Base-by-base conservation (phyloP, 2,888 invertebrate genomes). In the Clostera curtula region DNA sequence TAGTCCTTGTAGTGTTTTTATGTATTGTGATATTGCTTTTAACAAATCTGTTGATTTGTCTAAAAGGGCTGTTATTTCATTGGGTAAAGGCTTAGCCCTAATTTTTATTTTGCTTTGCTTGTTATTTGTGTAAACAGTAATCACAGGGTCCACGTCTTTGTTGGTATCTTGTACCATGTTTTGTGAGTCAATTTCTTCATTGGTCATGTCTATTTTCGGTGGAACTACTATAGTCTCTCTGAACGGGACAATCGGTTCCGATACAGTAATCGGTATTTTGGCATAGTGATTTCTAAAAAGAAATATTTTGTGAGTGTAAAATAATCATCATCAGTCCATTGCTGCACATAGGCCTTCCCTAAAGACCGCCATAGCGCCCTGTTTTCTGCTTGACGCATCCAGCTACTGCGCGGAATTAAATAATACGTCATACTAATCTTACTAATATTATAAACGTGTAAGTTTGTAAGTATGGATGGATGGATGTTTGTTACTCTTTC, bases 221-320 rank as follows among this genome's bases (percentile, higher is more conserved):
- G 90, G 90, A 8, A 88, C 87, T 1, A 97, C 87, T 27, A 99
- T 88, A 0, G 98, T 99, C 76, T 99, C 99, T 44, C 95, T 87
- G 58, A 98, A 96, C 4, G 98, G 94, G 1, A 99, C 98, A 50
- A 99, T 98, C 0, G 98, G 98, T 56, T 93, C 90, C 0, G 98
- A 98, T 0, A 95, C 95, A 39, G 90, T 90, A n/a, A 98, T 84
- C 25, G 94, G 91, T 34, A 95, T 89, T 65, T 92, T 92, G 0
- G 93, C 95, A 74, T 95, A 97, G 42, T 89, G 88, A 32, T 82
- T 85, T 47, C 85, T 85, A 56, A 21, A 65, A 67, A 38, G 34
- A 15, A 5, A 15, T 5, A 15, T 15, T 15, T n/a, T n/a, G n/a
- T n/a, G n/a, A n/a, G n/a, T n/a, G n/a, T n/a, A n/a, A n/a, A n/a